Evolutionary conservation across 1,140 invertebrate genomes (phyloP).

Genomic region (Antheraea mylitta): DNA sequence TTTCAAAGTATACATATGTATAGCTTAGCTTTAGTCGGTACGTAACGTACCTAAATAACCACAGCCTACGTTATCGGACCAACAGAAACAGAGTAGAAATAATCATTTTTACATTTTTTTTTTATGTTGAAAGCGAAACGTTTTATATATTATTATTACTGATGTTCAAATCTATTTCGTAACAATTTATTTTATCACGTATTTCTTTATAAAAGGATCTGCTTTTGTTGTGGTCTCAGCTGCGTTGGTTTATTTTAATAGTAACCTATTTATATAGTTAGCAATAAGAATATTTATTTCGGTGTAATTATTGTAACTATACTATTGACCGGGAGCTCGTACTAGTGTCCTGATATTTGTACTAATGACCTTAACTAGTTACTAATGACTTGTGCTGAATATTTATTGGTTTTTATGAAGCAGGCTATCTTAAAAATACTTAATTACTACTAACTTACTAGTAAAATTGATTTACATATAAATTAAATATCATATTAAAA

Average conservation of each 20-base stretch:
- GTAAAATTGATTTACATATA: too few relatives aligned
- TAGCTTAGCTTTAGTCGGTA: neutral
- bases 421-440: too few relatives aligned
- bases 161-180: neutral
- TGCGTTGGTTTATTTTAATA: neutral
- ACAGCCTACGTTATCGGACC: neutral
- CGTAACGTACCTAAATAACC: neutral
- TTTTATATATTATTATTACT: slow-evolving; percentile 2
- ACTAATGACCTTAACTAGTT: too few relatives aligned
- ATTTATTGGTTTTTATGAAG: too few relatives aligned
- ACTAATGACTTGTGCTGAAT: too few relatives aligned
- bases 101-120: slow-evolving; percentile 6
- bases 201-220: slow-evolving; percentile 9
- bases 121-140: slow-evolving; percentile 4
- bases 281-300: neutral
- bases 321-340: too few relatives aligned
- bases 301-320: too few relatives aligned
- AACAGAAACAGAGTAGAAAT: neutral
- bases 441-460: too few relatives aligned
- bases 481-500: too few relatives aligned
- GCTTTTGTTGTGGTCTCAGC: neutral
- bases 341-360: too few relatives aligned
- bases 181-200: neutral
- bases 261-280: neutral
- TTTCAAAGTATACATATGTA: too few relatives aligned